phyloP scores from a whole-genome alignment of 2,113 vertebrate genomes.

The Engraulis encrasicolus region DNA sequence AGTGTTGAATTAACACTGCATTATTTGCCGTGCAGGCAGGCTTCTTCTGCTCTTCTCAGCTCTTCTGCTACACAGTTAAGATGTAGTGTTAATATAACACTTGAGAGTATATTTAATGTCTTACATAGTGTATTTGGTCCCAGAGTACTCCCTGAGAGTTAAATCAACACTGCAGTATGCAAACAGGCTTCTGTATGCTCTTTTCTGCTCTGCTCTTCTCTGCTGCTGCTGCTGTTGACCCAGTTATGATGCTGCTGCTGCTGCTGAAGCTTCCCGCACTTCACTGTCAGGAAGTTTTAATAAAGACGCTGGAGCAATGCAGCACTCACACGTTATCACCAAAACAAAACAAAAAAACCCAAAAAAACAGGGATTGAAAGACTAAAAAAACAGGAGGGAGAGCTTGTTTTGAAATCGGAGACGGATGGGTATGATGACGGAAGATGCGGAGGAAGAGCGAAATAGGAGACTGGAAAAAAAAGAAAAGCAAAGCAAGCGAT shows the following conservation, averaged over 20 bases:
- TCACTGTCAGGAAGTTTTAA: conserved; percentile 15
- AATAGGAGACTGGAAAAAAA: neutral
- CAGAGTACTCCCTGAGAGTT: too few relatives aligned
- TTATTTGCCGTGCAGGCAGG: too few relatives aligned
- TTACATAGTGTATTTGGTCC: too few relatives aligned
- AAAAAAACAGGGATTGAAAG: neutral
- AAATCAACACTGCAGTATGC: too few relatives aligned
- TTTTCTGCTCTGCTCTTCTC: conserved; percentile 10
- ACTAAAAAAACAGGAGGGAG: too few relatives aligned
- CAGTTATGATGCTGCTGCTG: conserved; percentile 26
- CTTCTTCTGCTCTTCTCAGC: too few relatives aligned
- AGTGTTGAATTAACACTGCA: too few relatives aligned
- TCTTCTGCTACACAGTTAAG: too few relatives aligned
- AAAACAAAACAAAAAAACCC: conserved; percentile 4
- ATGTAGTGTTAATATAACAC: too few relatives aligned
- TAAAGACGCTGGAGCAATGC: neutral
- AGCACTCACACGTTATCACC: conserved; percentile 17
- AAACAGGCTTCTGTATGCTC: too few relatives aligned
- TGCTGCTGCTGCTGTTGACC: conserved; percentile 37
- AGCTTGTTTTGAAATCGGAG: neutral
- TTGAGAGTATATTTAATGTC: too few relatives aligned
- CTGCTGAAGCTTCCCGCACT: conserved; percentile 25
- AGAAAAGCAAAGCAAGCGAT: too few relatives aligned
- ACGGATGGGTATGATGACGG: neutral
- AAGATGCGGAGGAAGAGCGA: neutral